These are phyloP conservation scores for Agapornis roseicollis DNA, from an alignment of 2,113 vertebrate species.

Conservation along the genomic window DNA sequence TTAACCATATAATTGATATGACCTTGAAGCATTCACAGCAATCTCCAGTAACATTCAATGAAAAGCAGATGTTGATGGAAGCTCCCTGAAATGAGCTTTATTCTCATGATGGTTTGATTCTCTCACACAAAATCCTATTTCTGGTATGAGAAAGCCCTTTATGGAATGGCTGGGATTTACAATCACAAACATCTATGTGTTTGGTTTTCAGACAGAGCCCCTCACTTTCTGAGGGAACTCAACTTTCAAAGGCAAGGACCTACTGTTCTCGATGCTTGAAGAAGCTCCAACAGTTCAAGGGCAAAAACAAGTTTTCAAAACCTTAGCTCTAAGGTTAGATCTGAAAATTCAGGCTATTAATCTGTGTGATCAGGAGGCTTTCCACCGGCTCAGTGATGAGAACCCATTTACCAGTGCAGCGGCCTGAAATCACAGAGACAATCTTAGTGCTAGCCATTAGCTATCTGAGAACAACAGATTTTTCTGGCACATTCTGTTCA, in stretches of 20 bases:
- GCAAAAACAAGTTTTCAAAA: not conserved
- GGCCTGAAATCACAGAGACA: constrained; percentile 66
- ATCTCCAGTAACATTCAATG: constrained; percentile 71
- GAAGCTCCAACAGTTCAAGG: not conserved
- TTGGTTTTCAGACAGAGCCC: not conserved
- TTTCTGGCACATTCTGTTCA: constrained; percentile 71
- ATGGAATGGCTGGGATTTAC: constrained; percentile 5
- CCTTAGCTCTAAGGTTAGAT: not conserved
- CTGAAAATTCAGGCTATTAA: not conserved
- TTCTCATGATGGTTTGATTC: constrained; percentile 15
- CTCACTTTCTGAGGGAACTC: not conserved
- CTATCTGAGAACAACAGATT: constrained; percentile 77
- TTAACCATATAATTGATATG: constrained; percentile 73
- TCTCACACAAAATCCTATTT: constrained; percentile 19
- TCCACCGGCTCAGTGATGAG: not conserved
- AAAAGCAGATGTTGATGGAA: constrained; percentile 80
- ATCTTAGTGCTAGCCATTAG: constrained; percentile 55
- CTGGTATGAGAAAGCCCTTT: not conserved
- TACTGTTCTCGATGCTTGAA: not conserved
- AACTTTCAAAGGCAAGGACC: not conserved
- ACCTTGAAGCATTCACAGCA: constrained; percentile 74
- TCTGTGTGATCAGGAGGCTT: not conserved
- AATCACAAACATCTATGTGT: not conserved
- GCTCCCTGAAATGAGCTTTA: constrained; percentile 49
- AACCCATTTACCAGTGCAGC: constrained; percentile 60